Evolutionary conservation across 2,797 vertebrate species (phyloP).

Genomic region (Notolepis coatsorum): DNA sequence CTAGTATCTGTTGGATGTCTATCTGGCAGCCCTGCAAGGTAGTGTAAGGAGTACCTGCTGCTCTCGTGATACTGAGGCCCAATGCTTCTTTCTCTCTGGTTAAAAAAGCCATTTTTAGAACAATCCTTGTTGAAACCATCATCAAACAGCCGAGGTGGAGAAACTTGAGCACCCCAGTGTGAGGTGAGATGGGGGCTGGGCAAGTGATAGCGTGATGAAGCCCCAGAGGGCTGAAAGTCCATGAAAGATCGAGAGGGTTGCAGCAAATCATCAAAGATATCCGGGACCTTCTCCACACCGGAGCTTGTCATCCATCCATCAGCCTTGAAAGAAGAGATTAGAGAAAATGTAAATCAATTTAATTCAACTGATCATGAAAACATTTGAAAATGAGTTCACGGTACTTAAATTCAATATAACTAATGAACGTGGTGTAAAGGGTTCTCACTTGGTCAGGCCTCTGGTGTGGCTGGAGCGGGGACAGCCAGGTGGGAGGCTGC

Average conservation of each 20-base stretch:
- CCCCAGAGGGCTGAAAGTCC: constrained; percentile 41
- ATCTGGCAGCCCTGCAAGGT: constrained; percentile 24
- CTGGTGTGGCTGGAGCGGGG: constrained; percentile 27
- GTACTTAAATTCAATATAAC: neutral
- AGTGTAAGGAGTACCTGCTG: constrained; percentile 20
- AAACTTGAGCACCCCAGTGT: constrained; percentile 28
- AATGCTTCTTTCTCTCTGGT: constrained; percentile 24
- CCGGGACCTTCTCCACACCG: constrained; percentile 19
- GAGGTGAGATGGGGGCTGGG: constrained; percentile 36
- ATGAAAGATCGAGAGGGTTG: constrained; percentile 48
- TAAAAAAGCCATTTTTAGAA: constrained; percentile 49
- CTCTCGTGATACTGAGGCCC: neutral
- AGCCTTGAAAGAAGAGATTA: constrained; percentile 57
- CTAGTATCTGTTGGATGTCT: constrained; percentile 20
- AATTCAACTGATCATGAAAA: neutral
- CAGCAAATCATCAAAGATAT: constrained; percentile 43
- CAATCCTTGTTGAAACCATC: constrained; percentile 30
- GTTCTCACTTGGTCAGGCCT: constrained; percentile 29
- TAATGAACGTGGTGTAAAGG: neutral
- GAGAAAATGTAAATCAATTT: constrained; percentile 17
- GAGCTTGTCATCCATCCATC: constrained; percentile 47
- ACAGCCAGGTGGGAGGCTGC: constrained; percentile 30
- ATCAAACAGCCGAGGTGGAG: constrained; percentile 36
- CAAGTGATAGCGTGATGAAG: constrained; percentile 20
- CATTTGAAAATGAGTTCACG: neutral